Evolutionary conservation across 2,113 vertebrate genomes (phyloP).

Genomic region (Pycnonotus jocosus): DNA sequence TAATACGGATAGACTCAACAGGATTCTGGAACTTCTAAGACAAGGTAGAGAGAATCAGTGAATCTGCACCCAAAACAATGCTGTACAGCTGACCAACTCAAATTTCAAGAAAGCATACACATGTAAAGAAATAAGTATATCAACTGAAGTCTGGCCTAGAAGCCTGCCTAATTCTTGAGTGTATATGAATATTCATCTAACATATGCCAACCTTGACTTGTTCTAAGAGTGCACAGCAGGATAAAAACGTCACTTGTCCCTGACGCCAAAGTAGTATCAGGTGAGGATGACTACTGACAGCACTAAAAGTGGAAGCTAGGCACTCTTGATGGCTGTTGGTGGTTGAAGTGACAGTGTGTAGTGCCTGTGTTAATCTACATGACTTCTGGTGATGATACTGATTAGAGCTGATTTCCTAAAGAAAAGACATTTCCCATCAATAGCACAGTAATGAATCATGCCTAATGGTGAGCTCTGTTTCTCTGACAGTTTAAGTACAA

Average conservation of each 20-base stretch:
- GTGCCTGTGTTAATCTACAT: neutral
- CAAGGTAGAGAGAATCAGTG: neutral
- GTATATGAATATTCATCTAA: neutral
- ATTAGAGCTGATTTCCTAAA: conserved; percentile 48
- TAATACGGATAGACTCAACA: neutral
- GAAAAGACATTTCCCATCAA: conserved; percentile 32
- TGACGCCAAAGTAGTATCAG: neutral
- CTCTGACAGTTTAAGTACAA: conserved; percentile 20
- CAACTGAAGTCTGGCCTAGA: neutral
- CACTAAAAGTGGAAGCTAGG: neutral
- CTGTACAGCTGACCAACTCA: neutral
- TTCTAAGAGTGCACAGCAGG: neutral
- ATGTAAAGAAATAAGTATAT: neutral
- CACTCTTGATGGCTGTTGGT: neutral
- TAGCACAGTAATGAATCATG: conserved; percentile 3
- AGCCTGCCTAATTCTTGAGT: neutral
- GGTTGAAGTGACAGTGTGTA: conserved; percentile 2
- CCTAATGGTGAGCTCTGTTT: neutral
- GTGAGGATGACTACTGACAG: neutral
- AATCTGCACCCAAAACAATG: neutral
- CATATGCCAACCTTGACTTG: neutral
- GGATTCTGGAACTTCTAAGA: neutral
- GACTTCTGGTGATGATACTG: conserved; percentile 12
- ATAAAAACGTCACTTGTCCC: neutral
- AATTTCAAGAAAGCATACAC: neutral